Evolutionary conservation across 2,113 vertebrate genomes (phyloP).

Genomic region (Pungitius pungitius): DNA sequence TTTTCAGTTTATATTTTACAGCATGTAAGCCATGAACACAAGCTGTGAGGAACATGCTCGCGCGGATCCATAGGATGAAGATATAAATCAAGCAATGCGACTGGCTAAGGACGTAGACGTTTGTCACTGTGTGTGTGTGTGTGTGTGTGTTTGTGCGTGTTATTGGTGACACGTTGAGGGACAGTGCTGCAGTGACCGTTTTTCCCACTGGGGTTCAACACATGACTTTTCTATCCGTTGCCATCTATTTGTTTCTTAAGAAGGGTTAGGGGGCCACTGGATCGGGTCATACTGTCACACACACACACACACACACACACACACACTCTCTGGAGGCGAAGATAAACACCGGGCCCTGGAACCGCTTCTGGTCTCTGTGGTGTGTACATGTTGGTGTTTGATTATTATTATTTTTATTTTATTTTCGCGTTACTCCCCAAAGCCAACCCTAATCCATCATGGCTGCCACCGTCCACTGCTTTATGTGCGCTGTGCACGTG

Average conservation of each 20-base stretch:
- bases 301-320: constrained; percentile 26
- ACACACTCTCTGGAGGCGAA: constrained; percentile 43
- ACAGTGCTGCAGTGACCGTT: constrained; percentile 27
- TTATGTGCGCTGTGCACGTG: constrained; percentile 39
- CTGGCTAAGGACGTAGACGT: neutral
- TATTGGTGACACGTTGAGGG: constrained; percentile 20
- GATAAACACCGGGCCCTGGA: constrained; percentile 63
- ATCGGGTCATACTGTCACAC: constrained; percentile 51
- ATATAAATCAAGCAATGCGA: constrained; percentile 20
- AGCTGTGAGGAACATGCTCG: constrained; percentile 16
- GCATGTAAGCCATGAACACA: neutral
- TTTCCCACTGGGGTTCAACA: constrained; percentile 43
- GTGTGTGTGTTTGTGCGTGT: constrained; percentile 12
- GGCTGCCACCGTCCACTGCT: constrained; percentile 38
- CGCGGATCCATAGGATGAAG: constrained; percentile 38
- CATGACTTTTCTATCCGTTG: constrained; percentile 56
- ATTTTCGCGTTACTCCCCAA: constrained; percentile 53
- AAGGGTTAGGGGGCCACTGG: constrained; percentile 63
- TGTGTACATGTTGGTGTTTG: constrained; percentile 39
- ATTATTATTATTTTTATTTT: constrained; percentile 19
- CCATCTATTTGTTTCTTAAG: constrained; percentile 70
- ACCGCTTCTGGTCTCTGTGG: constrained; percentile 52
- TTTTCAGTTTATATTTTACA: constrained; percentile 7
- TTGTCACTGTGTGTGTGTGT: constrained; percentile 20
- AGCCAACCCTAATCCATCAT: constrained; percentile 59